Evolutionary conservation across 2,888 invertebrate genomes (phyloP), one percentile per base, ranked within the genome.

Genomic region (Acheta domesticus): DNA sequence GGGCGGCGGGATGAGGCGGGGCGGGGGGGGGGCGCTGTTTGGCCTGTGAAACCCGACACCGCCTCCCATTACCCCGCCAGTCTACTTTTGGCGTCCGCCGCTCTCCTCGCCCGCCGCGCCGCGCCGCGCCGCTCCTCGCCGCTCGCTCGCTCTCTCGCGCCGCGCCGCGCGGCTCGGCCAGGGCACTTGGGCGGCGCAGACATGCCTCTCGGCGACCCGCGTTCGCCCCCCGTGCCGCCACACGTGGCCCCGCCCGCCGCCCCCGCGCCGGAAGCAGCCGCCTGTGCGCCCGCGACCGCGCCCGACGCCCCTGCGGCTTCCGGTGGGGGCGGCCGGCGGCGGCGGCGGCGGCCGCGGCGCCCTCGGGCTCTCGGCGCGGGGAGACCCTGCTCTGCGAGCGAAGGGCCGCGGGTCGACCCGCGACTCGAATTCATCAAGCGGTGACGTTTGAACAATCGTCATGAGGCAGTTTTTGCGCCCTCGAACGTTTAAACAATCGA

Each of bases 231-330:
- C 82, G 83, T 49, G 80, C 80, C 23, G 82, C 82, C 5, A 80
- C 82, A 82, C 5, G 81, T 80, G 36, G 83, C 82, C 19, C 19
- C n/a, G 82, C 82, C 48, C 82, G 81, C 12, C 82, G 83, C 75
- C 81, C 81, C 36, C 81, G 80, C 75, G 79, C 82, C 8, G 82
- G 83, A 19, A 82, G 82, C 16, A 82, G 82, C 20, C 79, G 80
- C 75, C 80, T n/a, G n/a, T 81, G 2, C 81, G 82, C 12, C 81
- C 81, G 49, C 81, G 85, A 82, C 85, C 85, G 23, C 84, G 85
- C 80, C 36, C 5, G 5, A 4, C 36, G 5, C 5, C 36, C 36
- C 36, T 36, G 36, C 36, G 36, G 36, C 36, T 36, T 36, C 36
- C 36, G 36, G 36, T 36, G 8, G 36, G 36, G 36, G 23, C 2